Evolutionary conservation across 1,140 invertebrate genomes (phyloP), one percentile per base, ranked within the genome.

Genomic region (Atta cephalotes): DNA sequence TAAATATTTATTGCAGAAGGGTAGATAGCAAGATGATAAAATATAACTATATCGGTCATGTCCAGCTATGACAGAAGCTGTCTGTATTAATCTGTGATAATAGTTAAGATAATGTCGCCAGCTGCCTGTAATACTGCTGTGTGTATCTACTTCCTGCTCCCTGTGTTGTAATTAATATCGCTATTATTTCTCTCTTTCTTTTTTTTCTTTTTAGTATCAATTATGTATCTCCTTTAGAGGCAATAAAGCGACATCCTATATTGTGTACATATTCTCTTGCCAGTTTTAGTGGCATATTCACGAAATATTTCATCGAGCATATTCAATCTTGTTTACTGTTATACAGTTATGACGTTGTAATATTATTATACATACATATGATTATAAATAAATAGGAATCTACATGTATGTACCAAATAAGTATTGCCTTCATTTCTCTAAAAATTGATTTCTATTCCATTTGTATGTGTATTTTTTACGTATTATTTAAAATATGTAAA

Each of bases 51-150:
- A 45, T 92, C 86, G 84, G 84, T 93, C 91, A 92, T 93, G 91
- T 93, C 89, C 92, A 94, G 89, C 91, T 90, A 91, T 91, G 91
- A 93, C 93, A 93, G 85, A 92, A 93, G 90, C 92, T 93, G 92
- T 94, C 92, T 94, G 93, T 95, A 91, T 93, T 93, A 94, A 95
- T 95, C 94, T 94, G 94, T 95, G 94, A 94, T 95, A 95, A 93
- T 94, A 95, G 93, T 94, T 94, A 93, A 94, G 91, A 91, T 92
- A 80, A 93, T 85, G 88, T 85, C 91, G 88, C 81, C 89, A 92
- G 91, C 92, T 94, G 92, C 91, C 92, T 92, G 87, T 92, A 93
- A 90, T 93, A 93, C 88, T 85, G 89, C 92, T 92, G 92, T 85
- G 76, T 92, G 89, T 89, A 91, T 80, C 89, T 91, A 91, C 12